Percentiles rank a stretch among this genome's conserved stretches.
These are phyloP conservation scores for Lissocephala sabroskyi DNA, from an alignment of 2,888 invertebrate species.

Conservation along the genomic window DNA sequence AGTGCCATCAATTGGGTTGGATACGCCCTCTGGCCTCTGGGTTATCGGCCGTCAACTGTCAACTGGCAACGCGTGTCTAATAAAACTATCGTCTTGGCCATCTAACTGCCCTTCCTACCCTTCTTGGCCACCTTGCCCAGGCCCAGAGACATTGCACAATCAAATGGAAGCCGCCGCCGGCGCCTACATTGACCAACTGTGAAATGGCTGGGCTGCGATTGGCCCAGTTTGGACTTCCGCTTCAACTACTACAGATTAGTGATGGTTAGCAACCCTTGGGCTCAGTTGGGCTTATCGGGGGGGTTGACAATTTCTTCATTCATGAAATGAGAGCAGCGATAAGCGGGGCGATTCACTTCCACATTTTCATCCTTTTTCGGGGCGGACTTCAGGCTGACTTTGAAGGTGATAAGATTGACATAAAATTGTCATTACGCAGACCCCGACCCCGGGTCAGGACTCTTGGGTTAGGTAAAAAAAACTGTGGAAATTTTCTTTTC, in stretches of 20 bases:
- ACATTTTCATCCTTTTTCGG: no score
- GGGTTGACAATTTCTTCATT: conserved; percentile 38
- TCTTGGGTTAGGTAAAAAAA: conserved; percentile 29
- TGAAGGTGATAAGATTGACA: conserved; percentile 56
- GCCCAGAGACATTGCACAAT: conserved; percentile 20
- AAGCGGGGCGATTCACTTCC: no score
- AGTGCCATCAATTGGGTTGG: conserved; percentile 39
- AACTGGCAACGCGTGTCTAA: conserved; percentile 56
- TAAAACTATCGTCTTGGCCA: conserved; percentile 43
- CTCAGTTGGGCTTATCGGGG: conserved; percentile 8
- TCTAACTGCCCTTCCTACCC: no score
- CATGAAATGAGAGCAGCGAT: conserved; percentile 24
- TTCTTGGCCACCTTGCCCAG: neutral
- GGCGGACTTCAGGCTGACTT: conserved; percentile 5
- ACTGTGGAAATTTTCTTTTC: conserved; percentile 26
- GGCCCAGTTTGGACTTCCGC: conserved; percentile 31
- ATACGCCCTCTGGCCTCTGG: conserved; percentile 19
- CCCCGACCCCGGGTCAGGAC: no score
- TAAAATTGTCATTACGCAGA: conserved; percentile 54
- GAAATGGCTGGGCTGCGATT: conserved; percentile 37
- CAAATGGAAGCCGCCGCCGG: conserved; percentile 29
- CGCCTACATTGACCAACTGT: conserved; percentile 56
- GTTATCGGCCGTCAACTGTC: conserved; percentile 32
- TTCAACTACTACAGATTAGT: conserved; percentile 15
- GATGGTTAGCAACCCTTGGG: conserved; percentile 34